These are phyloP conservation scores for Bujurquina vittata DNA, from an alignment of 2,113 vertebrate species.

Conservation along the genomic window DNA sequence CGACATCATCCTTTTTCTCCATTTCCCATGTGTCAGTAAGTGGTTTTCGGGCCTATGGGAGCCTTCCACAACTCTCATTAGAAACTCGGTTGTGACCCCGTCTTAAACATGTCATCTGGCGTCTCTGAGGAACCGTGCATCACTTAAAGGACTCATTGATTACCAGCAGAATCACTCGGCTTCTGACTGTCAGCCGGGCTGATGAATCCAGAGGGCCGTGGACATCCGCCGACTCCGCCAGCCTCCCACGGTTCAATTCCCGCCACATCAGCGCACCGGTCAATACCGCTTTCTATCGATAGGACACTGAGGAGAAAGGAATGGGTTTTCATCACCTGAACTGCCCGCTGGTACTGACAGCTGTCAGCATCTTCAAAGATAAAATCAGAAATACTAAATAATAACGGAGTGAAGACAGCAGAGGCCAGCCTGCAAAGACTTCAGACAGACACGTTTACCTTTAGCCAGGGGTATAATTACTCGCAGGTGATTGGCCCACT, in stretches of 20 bases:
- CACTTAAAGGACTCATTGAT: constrained; percentile 69
- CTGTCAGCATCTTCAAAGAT: constrained; percentile 29
- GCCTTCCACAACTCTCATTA: constrained; percentile 55
- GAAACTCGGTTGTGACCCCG: constrained; percentile 58
- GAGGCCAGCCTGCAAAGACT: not conserved
- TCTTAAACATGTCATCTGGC: constrained; percentile 59
- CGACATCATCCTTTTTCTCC: constrained; percentile 46
- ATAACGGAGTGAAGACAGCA: constrained; percentile 10
- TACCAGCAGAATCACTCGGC: constrained; percentile 48
- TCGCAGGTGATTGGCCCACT: constrained; percentile 29
- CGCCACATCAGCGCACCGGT: constrained; percentile 46
- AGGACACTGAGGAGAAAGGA: constrained; percentile 34
- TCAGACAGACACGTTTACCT: constrained; percentile 4
- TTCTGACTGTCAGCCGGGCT: constrained; percentile 56
- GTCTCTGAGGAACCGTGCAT: constrained; percentile 46
- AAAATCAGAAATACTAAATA: constrained; percentile 16
- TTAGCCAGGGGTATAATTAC: constrained; percentile 10
- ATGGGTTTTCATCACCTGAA: constrained; percentile 47
- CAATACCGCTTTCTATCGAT: constrained; percentile 61
- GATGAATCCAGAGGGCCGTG: constrained; percentile 58
- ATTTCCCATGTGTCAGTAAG: constrained; percentile 61
- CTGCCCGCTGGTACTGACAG: constrained; percentile 44
- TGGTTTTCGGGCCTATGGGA: constrained; percentile 54
- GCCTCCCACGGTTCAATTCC: constrained; percentile 54
- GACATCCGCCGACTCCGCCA: constrained; percentile 40